Evolutionary conservation across 2,888 invertebrate species (phyloP).

Genomic region (Chorisops tibialis): DNA sequence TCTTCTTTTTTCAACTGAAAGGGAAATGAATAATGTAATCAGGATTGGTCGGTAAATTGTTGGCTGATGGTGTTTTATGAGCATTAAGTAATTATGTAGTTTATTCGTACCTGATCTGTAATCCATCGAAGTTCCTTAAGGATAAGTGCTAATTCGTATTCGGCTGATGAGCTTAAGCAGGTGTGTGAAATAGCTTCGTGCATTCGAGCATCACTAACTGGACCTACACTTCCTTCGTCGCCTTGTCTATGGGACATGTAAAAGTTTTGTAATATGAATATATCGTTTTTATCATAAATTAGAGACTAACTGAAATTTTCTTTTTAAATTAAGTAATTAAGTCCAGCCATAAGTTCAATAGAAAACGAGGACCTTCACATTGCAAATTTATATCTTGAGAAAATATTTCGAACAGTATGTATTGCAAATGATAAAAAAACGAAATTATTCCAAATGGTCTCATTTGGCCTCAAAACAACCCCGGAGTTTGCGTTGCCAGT

Average conservation of each 20-base stretch:
- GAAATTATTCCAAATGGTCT: no score
- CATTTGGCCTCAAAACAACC: no score
- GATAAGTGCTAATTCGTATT: constrained; percentile 90
- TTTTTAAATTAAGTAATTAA: no score
- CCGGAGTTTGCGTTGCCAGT: no score
- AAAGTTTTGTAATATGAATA: no score
- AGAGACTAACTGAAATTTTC: no score
- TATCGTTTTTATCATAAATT: no score
- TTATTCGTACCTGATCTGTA: constrained; percentile 71
- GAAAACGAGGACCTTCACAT: no score
- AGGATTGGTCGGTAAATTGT: background rate
- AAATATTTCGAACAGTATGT: no score
- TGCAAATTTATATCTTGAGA: no score
- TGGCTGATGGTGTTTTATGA: background rate
- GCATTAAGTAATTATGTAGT: background rate
- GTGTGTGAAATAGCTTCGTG: constrained; percentile 73
- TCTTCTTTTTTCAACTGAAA: constrained; percentile 84
- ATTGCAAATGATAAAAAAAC: no score
- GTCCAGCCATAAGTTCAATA: no score
- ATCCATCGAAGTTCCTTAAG: constrained; percentile 90
- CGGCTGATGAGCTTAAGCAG: constrained; percentile 75
- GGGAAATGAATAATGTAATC: constrained; percentile 3
- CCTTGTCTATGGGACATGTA: constrained; percentile 40
- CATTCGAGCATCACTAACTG: constrained; percentile 60
- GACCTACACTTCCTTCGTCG: constrained; percentile 53